Evolutionary conservation across 2,113 vertebrate genomes (phyloP).

Genomic region (Glaucomys volans): DNA sequence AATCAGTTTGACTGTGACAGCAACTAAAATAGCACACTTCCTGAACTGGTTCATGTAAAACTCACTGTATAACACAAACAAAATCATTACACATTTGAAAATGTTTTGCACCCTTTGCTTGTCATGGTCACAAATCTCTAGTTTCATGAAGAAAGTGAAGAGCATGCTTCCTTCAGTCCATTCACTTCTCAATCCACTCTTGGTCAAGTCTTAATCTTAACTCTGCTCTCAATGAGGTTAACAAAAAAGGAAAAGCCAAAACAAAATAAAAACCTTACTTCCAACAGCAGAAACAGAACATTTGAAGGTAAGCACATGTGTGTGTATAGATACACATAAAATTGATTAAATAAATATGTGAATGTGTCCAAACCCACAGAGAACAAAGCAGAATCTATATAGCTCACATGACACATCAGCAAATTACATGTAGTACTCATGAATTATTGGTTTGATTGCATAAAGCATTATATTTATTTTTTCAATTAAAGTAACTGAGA

Average conservation of each 20-base stretch:
- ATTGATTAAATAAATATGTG: not conserved
- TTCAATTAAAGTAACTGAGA: not conserved
- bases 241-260: not conserved
- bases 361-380: not conserved
- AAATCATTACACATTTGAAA: not conserved
- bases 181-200: not conserved
- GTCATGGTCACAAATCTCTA: not conserved
- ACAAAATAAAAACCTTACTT: not conserved
- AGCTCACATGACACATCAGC: fast-evolving
- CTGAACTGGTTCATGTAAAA: not conserved
- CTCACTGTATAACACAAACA: not conserved
- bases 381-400: not conserved
- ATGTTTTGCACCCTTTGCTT: not conserved
- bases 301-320: not conserved
- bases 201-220: not conserved
- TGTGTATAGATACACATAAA: not conserved
- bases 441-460: not conserved
- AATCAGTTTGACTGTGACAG: not conserved
- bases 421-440: not conserved
- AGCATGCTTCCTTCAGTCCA: not conserved
- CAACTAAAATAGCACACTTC: not conserved
- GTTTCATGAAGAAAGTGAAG: not conserved
- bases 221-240: not conserved
- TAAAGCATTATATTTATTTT: not conserved
- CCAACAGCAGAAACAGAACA: not conserved